These are phyloP conservation scores for Amazona guildingii DNA, from an alignment of 2,113 vertebrate species.

Conservation along the genomic window DNA sequence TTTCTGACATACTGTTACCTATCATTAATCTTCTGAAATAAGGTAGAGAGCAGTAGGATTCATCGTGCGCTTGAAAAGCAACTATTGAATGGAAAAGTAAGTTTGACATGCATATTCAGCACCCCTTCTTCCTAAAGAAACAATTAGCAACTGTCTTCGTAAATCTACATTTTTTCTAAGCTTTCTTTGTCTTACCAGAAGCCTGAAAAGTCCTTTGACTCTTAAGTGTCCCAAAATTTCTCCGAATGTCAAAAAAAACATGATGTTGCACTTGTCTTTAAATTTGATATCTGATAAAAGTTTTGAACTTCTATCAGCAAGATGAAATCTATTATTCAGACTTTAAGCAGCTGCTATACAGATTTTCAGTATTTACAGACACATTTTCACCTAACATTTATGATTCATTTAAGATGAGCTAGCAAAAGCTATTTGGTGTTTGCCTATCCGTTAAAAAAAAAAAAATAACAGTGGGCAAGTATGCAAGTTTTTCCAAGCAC, in stretches of 20 bases:
- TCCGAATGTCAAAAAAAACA: not conserved
- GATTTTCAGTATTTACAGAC: not conserved
- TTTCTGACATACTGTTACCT: not conserved
- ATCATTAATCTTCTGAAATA: not conserved
- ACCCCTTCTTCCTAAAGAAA: not conserved
- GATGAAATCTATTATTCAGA: not conserved
- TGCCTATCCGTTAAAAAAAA: not conserved
- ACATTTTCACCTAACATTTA: not conserved
- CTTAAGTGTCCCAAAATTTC: not conserved
- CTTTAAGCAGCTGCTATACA: not conserved
- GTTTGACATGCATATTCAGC: not conserved
- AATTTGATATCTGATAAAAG: not conserved
- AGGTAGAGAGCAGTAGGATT: not conserved
- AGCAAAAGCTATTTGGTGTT: not conserved
- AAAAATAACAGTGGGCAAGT: not conserved
- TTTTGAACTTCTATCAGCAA: not conserved
- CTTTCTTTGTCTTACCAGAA: not conserved
- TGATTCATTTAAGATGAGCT: not conserved
- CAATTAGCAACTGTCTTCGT: rapidly evolving
- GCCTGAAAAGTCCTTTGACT: not conserved
- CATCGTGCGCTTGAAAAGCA: not conserved
- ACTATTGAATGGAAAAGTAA: not conserved
- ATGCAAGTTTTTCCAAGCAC: not conserved
- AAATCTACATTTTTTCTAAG: not conserved
- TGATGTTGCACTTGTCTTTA: not conserved